A percentile compares a stretch with the other conserved stretches of the same genome.
Evolutionary conservation across 2,888 invertebrate species (phyloP).

Genomic region (Hypolimnas misippus): DNA sequence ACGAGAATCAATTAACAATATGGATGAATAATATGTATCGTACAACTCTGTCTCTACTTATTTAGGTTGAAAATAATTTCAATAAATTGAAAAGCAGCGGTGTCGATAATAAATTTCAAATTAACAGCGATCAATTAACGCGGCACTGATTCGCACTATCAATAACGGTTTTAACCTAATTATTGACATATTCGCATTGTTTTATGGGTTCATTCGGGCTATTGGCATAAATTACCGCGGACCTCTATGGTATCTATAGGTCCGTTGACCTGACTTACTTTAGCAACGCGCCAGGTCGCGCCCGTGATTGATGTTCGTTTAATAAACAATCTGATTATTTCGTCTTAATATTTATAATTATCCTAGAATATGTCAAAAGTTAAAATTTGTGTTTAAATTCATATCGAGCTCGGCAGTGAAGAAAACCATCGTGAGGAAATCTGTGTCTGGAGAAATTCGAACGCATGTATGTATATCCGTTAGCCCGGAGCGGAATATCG

Average conservation of each 20-base stretch:
- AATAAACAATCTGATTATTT: not conserved
- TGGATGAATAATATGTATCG: conserved; percentile 10
- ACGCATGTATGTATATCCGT: too few species aligned
- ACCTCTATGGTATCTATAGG: conserved; percentile 36
- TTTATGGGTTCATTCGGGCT: conserved; percentile 52
- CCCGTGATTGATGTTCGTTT: not conserved
- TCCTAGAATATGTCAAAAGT: too few species aligned
- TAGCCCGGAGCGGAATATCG: too few species aligned
- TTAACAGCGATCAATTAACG: conserved; percentile 55
- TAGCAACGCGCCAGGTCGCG: conserved; percentile 25
- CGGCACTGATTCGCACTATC: conserved; percentile 49
- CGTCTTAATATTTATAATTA: not conserved
- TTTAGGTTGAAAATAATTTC: conserved; percentile 32
- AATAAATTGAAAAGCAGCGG: conserved; percentile 46
- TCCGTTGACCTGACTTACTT: conserved; percentile 39
- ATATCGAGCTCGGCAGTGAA: too few species aligned
- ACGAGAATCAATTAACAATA: conserved; percentile 21
- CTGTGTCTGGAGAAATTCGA: too few species aligned
- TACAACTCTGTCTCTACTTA: conserved; percentile 19
- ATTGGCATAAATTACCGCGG: conserved; percentile 37
- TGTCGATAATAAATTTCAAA: conserved; percentile 47
- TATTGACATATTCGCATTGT: conserved; percentile 57
- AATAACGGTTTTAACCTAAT: conserved; percentile 63
- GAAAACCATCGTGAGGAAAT: too few species aligned
- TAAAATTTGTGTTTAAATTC: too few species aligned